A percentile compares a stretch with the other conserved stretches of the same genome.
These are phyloP conservation scores for Pemphigus obesinymphae DNA, from an alignment of 1,140 invertebrate species.

Conservation along the genomic window DNA sequence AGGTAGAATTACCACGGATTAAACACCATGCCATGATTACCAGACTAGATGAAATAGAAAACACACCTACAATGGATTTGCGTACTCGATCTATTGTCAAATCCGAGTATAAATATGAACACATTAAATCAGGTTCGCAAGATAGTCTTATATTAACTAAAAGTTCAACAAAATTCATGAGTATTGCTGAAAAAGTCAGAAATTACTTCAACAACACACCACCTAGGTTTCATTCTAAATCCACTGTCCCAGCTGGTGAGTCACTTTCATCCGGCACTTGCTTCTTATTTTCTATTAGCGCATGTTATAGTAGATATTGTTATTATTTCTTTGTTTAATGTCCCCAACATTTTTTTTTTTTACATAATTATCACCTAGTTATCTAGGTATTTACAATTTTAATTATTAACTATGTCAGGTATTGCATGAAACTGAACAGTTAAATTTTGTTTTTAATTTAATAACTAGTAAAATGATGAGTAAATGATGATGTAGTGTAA, in stretches of 20 bases:
- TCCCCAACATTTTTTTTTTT: neutral
- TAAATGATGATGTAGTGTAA: too few relatives aligned
- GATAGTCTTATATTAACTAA: conserved; percentile 30
- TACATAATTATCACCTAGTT: neutral
- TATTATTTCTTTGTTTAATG: neutral
- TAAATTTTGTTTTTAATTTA: neutral
- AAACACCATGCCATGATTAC: conserved; percentile 38
- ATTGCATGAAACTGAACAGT: neutral
- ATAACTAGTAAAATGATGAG: neutral
- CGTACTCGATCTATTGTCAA: conserved; percentile 22
- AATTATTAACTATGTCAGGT: neutral
- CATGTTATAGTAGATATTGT: neutral
- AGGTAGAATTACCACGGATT: conserved; percentile 4
- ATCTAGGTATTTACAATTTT: neutral
- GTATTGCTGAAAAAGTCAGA: conserved; percentile 39
- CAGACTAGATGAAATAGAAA: conserved; percentile 14
- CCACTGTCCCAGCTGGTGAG: conserved; percentile 31
- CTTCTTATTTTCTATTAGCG: conserved; percentile 18
- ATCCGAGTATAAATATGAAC: conserved; percentile 36
- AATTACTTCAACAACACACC: conserved; percentile 39
- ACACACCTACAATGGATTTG: conserved; percentile 9
- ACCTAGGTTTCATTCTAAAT: conserved; percentile 38
- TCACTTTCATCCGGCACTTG: neutral
- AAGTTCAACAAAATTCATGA: conserved; percentile 36
- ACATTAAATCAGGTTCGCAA: conserved; percentile 38